Evolutionary conservation across 2,113 vertebrate species (phyloP).

Genomic region (Carassius carassius): DNA sequence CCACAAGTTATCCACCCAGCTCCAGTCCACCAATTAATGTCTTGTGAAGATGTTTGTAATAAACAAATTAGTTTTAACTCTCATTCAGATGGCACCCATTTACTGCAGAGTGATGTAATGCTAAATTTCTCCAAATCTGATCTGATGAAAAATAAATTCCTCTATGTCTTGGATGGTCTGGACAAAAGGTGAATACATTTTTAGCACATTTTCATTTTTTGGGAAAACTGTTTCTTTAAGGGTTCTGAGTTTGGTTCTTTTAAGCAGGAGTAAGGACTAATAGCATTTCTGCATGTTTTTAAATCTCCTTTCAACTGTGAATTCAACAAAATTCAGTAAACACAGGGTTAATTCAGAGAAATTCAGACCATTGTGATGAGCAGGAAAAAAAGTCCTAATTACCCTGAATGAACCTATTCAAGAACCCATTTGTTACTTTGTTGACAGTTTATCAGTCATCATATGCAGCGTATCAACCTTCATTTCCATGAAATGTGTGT

Average conservation of each 20-base stretch:
- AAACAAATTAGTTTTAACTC: neutral
- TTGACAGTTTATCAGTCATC: conserved; percentile 23
- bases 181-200: no score
- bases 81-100: neutral
- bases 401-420: neutral
- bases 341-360: neutral
- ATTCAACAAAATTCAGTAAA: neutral
- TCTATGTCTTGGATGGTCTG: neutral
- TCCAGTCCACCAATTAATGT: neutral
- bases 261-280: neutral
- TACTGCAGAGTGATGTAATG: neutral
- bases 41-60: neutral
- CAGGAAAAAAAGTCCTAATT: neutral
- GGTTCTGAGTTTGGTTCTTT: neutral
- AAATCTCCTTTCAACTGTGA: conserved; percentile 2
- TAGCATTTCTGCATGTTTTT: neutral
- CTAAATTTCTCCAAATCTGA: neutral
- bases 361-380: neutral
- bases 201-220: neutral
- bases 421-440: conserved; percentile 11
- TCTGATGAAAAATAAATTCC: neutral
- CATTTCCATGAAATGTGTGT: conserved; percentile 7
- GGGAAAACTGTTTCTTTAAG: neutral
- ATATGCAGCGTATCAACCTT: conserved; percentile 15
- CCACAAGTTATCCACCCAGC: neutral